phyloP scores from a whole-genome alignment of 1,140 invertebrate genomes.

The Theocolax elegans region DNA sequence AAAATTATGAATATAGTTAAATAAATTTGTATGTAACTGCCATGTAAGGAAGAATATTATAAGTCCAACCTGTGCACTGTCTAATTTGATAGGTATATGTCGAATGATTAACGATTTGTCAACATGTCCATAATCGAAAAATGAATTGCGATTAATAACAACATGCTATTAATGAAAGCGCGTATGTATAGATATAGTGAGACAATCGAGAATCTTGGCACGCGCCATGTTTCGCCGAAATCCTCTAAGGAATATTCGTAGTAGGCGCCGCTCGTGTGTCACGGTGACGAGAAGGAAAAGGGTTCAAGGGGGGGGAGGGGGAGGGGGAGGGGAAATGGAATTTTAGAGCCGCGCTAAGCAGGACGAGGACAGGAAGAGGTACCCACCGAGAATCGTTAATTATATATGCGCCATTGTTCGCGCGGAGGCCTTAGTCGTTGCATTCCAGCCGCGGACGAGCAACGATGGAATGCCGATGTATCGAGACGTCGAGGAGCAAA shows the following conservation, averaged over 20 bases:
- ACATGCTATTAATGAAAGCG: no score
- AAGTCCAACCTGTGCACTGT: no score
- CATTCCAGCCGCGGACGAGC: slow-evolving; percentile 22
- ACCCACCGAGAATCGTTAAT: slow-evolving; percentile 16
- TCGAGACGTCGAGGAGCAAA: neutral
- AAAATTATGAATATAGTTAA: no score
- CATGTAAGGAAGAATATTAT: no score
- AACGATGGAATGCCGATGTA: neutral
- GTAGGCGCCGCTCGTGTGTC: neutral
- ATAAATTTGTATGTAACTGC: no score
- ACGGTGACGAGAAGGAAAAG: neutral
- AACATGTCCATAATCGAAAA: no score
- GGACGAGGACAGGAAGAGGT: slow-evolving; percentile 5
- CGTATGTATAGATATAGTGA: neutral
- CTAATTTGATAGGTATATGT: no score
- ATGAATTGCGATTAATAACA: no score
- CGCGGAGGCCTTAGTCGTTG: neutral
- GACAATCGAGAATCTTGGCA: neutral
- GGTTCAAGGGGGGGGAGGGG: no score
- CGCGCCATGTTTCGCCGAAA: slow-evolving; percentile 5
- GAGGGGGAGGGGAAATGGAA: neutral
- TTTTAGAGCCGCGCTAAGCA: neutral
- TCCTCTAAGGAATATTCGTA: neutral
- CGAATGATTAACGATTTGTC: no score
- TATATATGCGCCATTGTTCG: slow-evolving; percentile 25